Evolutionary conservation across 2,113 vertebrate genomes (phyloP), one percentile per base, ranked within the genome.

Genomic region (Stigmatopora argus): DNA sequence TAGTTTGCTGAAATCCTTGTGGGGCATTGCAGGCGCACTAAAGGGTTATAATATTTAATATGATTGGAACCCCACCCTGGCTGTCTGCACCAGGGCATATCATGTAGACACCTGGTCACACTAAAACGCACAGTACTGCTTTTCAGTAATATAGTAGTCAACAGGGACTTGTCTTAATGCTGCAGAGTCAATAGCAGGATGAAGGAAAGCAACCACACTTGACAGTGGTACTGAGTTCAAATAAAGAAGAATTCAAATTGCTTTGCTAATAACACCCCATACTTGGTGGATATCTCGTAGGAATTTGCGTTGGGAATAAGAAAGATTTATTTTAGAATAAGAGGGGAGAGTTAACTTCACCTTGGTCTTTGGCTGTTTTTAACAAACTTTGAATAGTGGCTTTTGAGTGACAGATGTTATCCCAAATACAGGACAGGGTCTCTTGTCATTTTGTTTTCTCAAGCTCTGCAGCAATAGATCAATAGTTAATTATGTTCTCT

Each of bases 401-500:
- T 46, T 46, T 46, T 13, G 45, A 13, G 45, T 85, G 82, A 79
- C 75, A 86, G 84, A 87, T 88, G 83, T 81, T 79, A 74, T 78
- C 80, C 73, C 63, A 67, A 80, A 48, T 65, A 34, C 67, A 83
- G 63, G 81, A 88, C 87, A 88, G 88, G 84, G 60, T 7, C 74
- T 72, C 63, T 49, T 57, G 75, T 69, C 69, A 46, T 6, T 64
- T 41, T 44, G 26, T 31, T 51, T 68, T 56, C 49, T 8, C 66
- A 48, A 66, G 68, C 75, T 69, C 75, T 68, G 75, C 62, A 67
- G 74, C 85, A 76, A 82, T 70, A 66, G 38, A 63, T 71, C 84
- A 89, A 86, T 69, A 80, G 81, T 84, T 67, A 87, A 88, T 87
- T 71, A 83, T 19, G 10, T 70, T 53, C 59, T 64, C 45, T 74